A percentile compares a stretch with the other conserved stretches of the same genome.
Evolutionary conservation across 1,140 invertebrate genomes (phyloP).

Genomic region (Carposina sasakii): DNA sequence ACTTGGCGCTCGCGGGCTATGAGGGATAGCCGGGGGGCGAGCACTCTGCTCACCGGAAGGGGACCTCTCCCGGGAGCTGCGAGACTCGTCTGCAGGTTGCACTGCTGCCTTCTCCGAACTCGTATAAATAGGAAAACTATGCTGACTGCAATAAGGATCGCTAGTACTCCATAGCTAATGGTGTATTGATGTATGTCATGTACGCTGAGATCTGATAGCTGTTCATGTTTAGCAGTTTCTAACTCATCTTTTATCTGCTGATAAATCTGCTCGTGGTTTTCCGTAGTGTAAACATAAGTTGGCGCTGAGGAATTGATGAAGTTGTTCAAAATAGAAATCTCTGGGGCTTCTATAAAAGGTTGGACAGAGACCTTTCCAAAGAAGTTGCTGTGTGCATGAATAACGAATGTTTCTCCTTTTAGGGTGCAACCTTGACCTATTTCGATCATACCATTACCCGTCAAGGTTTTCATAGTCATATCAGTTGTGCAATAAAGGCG

Average conservation of each 20-base stretch:
- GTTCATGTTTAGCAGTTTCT: not conserved
- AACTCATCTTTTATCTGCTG: not conserved
- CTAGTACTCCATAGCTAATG: not conserved
- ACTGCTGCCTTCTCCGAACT: not conserved
- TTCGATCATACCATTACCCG: not conserved
- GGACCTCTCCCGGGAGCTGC: not conserved
- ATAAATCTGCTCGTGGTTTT: not conserved
- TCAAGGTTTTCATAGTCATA: not conserved
- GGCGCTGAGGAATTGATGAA: not conserved
- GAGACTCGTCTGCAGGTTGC: not conserved
- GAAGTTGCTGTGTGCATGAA: not conserved
- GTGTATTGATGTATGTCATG: not conserved
- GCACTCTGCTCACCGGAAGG: not conserved
- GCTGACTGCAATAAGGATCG: not conserved
- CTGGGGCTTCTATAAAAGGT: not conserved
- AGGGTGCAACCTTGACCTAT: constrained; percentile 1
- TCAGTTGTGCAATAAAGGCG: not conserved
- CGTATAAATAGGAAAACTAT: not conserved
- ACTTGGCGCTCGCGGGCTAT: not conserved
- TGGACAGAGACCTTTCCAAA: not conserved
- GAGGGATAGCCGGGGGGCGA: no score
- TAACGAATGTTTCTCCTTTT: not conserved
- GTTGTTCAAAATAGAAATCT: not conserved
- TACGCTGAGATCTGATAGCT: not conserved
- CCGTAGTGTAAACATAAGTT: not conserved